Conservation (phyloP, 2,888 invertebrate species). For the Drosophila fungiperda region DNA sequence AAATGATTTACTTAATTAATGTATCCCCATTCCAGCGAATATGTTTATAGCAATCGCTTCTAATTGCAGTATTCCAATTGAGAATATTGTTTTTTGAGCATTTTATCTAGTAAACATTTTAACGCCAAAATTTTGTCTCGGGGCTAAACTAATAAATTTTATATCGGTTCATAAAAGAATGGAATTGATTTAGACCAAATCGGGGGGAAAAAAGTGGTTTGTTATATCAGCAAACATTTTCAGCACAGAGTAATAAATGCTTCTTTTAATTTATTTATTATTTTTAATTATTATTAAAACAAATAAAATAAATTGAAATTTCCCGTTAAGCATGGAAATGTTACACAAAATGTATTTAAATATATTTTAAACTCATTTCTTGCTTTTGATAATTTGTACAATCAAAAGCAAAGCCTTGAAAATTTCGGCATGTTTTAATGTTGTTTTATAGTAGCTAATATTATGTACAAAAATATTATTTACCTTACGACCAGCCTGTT, state of each 20-base stretch:
- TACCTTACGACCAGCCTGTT: slow-evolving; percentile 10
- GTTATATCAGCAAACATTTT: background rate
- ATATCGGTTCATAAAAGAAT: background rate
- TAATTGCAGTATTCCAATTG: slow-evolving; percentile 25
- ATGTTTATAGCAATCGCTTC: slow-evolving; percentile 11
- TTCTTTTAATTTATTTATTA: background rate
- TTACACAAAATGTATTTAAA: background rate
- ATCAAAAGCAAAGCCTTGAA: background rate
- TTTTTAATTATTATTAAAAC: background rate
- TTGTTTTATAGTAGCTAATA: background rate
- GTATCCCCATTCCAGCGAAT: slow-evolving; percentile 8
- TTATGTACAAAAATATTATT: too few species aligned
- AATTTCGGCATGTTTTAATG: slow-evolving; percentile 1
- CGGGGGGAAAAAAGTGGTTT: background rate
- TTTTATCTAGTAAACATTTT: background rate
- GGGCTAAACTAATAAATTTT: background rate
- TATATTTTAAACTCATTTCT: background rate
- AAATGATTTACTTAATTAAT: slow-evolving; percentile 15
- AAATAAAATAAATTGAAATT: background rate
- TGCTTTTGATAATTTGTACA: background rate
- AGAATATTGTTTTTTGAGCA: background rate
- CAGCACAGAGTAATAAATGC: background rate
- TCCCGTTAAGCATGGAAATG: background rate
- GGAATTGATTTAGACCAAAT: background rate
- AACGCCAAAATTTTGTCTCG: background rate